phyloP scores from a whole-genome alignment of 2,797 vertebrate genomes.

The Rhinichthys osculus region DNA sequence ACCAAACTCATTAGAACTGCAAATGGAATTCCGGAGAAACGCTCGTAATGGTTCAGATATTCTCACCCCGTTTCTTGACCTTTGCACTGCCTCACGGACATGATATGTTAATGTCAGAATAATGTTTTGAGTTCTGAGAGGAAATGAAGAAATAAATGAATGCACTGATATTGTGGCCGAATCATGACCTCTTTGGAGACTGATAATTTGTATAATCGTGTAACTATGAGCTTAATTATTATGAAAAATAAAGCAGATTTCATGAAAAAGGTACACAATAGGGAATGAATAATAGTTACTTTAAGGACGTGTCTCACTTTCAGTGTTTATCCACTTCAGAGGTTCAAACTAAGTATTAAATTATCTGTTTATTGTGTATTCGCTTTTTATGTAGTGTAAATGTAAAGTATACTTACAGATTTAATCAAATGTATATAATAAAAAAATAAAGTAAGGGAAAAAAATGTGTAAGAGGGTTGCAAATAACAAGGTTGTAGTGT shows the following conservation, averaged over 20 bases:
- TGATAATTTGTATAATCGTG: background rate
- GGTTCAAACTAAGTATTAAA: background rate
- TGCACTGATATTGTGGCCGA: conserved; percentile 21
- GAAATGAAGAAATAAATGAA: conserved; percentile 38
- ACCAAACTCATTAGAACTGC: conserved; percentile 55
- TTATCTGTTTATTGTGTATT: background rate
- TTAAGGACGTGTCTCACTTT: background rate
- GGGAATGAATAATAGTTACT: too few species aligned
- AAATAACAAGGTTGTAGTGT: too few species aligned
- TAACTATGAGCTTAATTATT: background rate
- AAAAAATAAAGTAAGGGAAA: too few species aligned
- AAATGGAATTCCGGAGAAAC: conserved; percentile 55
- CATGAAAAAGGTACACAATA: background rate
- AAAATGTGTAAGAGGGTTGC: too few species aligned
- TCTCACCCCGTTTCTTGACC: conserved; percentile 50
- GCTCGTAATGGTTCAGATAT: conserved; percentile 49
- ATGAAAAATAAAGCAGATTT: background rate
- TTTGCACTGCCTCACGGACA: conserved; percentile 40
- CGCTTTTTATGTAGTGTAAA: background rate
- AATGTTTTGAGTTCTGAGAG: conserved; percentile 23
- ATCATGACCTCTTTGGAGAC: conserved; percentile 1
- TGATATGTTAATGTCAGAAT: conserved; percentile 27
- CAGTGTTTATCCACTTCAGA: background rate
- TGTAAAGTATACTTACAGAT: background rate
- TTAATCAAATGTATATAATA: background rate